Evolutionary conservation across 2,797 vertebrate species (phyloP).

Genomic region (Rhyacichthys aspro): DNA sequence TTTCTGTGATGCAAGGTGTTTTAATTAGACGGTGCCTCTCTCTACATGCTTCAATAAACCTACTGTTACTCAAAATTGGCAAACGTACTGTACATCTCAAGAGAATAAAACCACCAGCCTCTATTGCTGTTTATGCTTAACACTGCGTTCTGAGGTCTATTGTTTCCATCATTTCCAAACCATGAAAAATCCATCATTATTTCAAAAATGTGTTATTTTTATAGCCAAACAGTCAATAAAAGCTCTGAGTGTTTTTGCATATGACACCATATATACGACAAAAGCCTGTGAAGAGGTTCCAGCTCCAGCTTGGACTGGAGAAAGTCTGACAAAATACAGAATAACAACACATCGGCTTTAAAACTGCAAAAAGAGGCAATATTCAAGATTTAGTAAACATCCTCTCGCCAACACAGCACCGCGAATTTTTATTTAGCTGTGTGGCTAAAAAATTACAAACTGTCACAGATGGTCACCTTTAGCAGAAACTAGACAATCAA

Average conservation of each 20-base stretch:
- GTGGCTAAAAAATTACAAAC: no score
- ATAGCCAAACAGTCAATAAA: background rate
- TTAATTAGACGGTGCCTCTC: slow-evolving; percentile 46
- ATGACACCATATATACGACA: background rate
- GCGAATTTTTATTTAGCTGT: no score
- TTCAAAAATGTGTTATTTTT: slow-evolving; percentile 3
- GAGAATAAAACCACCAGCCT: slow-evolving; percentile 35
- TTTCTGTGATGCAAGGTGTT: slow-evolving; percentile 46
- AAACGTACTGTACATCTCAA: slow-evolving; percentile 15
- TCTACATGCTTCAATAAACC: slow-evolving; percentile 21
- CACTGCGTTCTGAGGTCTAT: slow-evolving; percentile 43
- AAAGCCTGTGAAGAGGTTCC: slow-evolving; percentile 9
- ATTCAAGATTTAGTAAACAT: background rate
- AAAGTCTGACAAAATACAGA: slow-evolving; percentile 1
- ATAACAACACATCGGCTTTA: slow-evolving; percentile 1
- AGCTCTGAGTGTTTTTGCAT: slow-evolving; percentile 4
- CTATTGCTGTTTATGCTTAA: slow-evolving; percentile 33
- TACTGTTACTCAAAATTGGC: slow-evolving; percentile 24
- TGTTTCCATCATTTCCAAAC: slow-evolving; percentile 16
- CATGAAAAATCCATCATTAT: slow-evolving; percentile 7
- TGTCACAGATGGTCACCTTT: no score
- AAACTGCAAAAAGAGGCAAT: background rate
- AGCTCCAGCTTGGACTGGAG: background rate
- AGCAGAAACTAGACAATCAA: no score
- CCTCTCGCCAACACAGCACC: no score